phyloP scores from a whole-genome alignment of 1,140 invertebrate species.

The Aleiodes sp. region DNA sequence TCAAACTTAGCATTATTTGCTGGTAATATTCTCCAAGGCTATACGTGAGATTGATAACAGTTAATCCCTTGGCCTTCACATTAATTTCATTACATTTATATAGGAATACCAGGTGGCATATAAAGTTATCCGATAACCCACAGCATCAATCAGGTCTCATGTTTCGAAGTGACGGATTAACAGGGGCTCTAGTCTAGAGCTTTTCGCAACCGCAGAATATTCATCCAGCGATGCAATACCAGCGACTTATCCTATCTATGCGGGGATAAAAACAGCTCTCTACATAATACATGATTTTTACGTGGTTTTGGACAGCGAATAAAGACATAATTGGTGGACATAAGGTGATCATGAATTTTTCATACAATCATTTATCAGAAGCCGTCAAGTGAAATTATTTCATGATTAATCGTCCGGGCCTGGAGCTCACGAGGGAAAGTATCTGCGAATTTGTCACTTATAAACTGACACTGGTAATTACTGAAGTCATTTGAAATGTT shows the following conservation, averaged over 20 bases:
- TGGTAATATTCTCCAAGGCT: no score
- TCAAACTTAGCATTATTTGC: no score
- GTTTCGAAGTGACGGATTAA: conserved; percentile 20
- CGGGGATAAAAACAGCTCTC: background rate
- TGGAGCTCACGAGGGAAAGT: no score
- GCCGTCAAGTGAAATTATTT: no score
- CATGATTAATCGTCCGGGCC: no score
- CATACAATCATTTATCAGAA: no score
- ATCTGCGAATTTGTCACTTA: no score
- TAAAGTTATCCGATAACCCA: background rate
- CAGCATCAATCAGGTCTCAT: background rate
- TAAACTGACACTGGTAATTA: no score
- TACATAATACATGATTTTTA: background rate
- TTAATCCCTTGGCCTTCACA: background rate
- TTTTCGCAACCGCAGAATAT: conserved; percentile 13
- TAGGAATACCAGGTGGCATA: background rate
- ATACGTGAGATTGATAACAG: background rate
- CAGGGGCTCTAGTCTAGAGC: background rate
- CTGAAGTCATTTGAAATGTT: no score
- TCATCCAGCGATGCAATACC: background rate
- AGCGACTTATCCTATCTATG: background rate
- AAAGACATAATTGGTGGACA: background rate
- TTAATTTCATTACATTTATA: background rate
- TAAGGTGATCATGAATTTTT: background rate
- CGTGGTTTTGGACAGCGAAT: background rate